A percentile compares a stretch with the other conserved stretches of the same genome.
These are phyloP conservation scores for Epinephelus malabaricus DNA, from an alignment of 2,797 vertebrate genomes.

Conservation along the genomic window DNA sequence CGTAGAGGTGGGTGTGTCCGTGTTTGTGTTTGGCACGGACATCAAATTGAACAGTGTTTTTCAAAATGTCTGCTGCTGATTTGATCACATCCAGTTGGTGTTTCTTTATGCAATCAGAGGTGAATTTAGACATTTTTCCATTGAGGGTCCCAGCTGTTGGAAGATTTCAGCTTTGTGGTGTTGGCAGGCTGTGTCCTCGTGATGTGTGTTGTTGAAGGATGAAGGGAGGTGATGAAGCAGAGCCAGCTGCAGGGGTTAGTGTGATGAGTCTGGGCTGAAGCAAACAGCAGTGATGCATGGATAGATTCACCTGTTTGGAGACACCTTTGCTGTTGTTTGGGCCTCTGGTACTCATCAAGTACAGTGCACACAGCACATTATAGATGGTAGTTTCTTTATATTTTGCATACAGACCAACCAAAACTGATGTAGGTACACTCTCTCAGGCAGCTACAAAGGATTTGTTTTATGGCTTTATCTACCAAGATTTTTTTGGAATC, in stretches of 20 bases:
- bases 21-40: constrained; percentile 29
- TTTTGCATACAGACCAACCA: not conserved
- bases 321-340: not conserved
- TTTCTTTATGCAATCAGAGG: not conserved
- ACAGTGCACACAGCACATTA: not conserved
- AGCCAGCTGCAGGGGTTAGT: constrained; percentile 57
- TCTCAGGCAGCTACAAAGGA: not conserved
- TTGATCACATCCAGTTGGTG: constrained; percentile 15
- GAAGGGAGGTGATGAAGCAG: constrained; percentile 44
- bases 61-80: not conserved
- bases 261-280: constrained; percentile 18
- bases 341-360: not conserved
- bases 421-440: not conserved
- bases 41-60: constrained; percentile 18
- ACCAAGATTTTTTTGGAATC: not conserved
- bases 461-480: not conserved
- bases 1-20: constrained; percentile 1
- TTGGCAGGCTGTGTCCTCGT: constrained; percentile 35
- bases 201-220: constrained; percentile 34
- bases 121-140: constrained; percentile 21
- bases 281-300: constrained; percentile 26
- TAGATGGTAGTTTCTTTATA: not conserved
- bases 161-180: constrained; percentile 40
- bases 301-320: constrained; percentile 27
- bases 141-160: constrained; percentile 56